Evolutionary conservation across 1,140 invertebrate genomes (phyloP).

Genomic region (Calliopsis andreniformis): DNA sequence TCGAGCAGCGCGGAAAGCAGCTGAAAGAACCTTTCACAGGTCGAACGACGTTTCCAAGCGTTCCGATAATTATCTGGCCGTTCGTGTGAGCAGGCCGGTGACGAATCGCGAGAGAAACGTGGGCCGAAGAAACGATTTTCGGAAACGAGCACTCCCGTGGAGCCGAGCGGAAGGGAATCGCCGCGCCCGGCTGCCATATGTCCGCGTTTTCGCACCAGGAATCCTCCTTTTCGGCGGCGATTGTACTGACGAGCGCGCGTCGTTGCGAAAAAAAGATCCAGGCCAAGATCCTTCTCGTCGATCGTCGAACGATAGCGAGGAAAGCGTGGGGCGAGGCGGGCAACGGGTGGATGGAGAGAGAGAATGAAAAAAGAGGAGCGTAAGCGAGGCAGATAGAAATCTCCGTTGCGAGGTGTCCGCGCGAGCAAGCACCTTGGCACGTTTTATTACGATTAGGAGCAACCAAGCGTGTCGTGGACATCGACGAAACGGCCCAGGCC

Average conservation of each 20-base stretch:
- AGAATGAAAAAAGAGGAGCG: constrained; percentile 5
- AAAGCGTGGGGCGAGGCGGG: constrained; percentile 17
- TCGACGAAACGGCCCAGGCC: constrained; percentile 40
- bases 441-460: constrained; percentile 80
- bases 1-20: background rate
- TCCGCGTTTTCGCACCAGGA: constrained; percentile 48
- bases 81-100: constrained; percentile 38
- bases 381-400: constrained; percentile 74
- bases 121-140: constrained; percentile 49
- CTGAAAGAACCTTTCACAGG: background rate
- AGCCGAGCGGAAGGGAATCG: constrained; percentile 49
- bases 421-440: constrained; percentile 77
- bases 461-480: constrained; percentile 75
- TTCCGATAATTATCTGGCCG: constrained; percentile 59
- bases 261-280: constrained; percentile 17
- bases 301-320: constrained; percentile 16
- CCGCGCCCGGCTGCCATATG: constrained; percentile 58
- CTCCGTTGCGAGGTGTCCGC: constrained; percentile 71
- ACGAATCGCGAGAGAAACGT: constrained; percentile 5
- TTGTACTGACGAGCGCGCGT: constrained; percentile 50
- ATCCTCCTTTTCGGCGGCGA: background rate
- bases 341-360: constrained; percentile 9
- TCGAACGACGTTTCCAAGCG: background rate
- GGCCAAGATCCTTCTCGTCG: background rate
- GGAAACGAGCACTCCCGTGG: constrained; percentile 27